These are phyloP conservation scores for Piprites chloris DNA, from an alignment of 2,113 vertebrate genomes.

Conservation along the genomic window DNA sequence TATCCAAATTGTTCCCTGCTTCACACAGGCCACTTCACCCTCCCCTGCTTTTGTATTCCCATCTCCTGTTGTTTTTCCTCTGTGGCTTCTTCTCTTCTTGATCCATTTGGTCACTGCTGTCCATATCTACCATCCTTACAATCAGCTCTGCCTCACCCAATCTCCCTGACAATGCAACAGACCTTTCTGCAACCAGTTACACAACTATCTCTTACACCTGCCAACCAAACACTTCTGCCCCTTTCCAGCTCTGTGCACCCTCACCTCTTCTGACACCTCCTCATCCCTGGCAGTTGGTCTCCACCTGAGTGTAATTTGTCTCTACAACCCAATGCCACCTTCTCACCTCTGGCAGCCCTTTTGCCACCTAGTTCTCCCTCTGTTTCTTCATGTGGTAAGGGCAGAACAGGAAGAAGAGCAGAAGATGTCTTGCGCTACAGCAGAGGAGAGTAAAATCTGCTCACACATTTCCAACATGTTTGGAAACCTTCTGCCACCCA, in stretches of 20 bases:
- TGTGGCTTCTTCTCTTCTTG: not conserved
- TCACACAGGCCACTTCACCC: not conserved
- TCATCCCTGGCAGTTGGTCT: not conserved
- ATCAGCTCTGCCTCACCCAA: not conserved
- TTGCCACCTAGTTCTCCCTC: not conserved
- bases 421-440: not conserved
- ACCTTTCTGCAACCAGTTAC: not conserved
- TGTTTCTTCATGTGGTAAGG: not conserved
- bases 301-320: not conserved
- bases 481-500: not conserved
- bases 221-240: not conserved
- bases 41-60: not conserved
- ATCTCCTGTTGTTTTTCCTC: not conserved
- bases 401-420: not conserved
- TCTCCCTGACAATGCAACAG: not conserved
- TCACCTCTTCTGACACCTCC: not conserved
- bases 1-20: not conserved
- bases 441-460: not conserved
- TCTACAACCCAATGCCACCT: not conserved
- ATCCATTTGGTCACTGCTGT: not conserved
- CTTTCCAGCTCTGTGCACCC: not conserved
- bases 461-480: not conserved
- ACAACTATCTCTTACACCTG: not conserved
- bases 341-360: not conserved
- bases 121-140: not conserved